Base-by-base conservation (phyloP, 1,140 invertebrate genomes). In the Nilaparvata lugens region DNA sequence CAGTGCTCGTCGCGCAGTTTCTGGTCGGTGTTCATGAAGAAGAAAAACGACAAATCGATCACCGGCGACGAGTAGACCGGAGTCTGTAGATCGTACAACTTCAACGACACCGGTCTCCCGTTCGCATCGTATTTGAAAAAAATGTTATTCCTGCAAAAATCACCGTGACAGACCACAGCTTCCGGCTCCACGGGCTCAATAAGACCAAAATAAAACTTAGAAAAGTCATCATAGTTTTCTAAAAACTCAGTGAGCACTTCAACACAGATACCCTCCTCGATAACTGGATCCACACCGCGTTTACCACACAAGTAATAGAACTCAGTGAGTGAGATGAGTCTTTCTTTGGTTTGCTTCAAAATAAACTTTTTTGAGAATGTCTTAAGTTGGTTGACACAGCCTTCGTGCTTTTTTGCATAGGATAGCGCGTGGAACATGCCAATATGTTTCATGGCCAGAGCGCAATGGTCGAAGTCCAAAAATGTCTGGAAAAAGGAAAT, bases 121-220 rank as follows among this genome's bases (percentile, higher is more conserved):
- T 65, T 48, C 3, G 59, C 14, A 1, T 73, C 63, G 24, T 74
- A 71, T 61, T 71, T 72, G 66, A 76, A 81, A 43, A 81, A 62
- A 18, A 81, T 71, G 60, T 81, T 81, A 61, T 81, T 81, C 48
- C 73, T 75, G 74, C 77, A 79, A 62, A 74, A 78, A 64, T 81
- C 80, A n/a, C 79, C 79, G 64, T 81, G 80, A 24, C 71, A 76
- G 14, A 79, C 40, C 7, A 78, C 74, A 6, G 72, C 69, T 62
- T 72, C 71, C 1, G 75, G 74, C 53, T 75, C 74, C 16, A 59
- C 40, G 5, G 62, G 58, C 1, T 14, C 43, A 9, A 31, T 18
- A 11, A 63, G 13, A 28, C 48, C 23, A 4, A 57, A 28, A 52
- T 59, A 52, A 38, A 52, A 24, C 6, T 64, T 25, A 4, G 19